These are phyloP conservation scores for Numida meleagris DNA, from an alignment of 2,113 vertebrate species.

Conservation along the genomic window DNA sequence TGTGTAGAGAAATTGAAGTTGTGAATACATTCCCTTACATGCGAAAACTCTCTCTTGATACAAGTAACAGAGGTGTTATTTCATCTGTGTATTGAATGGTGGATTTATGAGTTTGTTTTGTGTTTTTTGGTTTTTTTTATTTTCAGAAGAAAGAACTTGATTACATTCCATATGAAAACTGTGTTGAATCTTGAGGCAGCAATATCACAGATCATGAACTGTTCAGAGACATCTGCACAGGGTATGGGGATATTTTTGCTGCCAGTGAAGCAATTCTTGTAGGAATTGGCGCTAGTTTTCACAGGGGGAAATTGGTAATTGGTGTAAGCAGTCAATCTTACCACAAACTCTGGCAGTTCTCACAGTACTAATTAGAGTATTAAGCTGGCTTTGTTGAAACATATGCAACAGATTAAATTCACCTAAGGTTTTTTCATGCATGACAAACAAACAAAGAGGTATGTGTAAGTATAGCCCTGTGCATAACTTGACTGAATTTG, in stretches of 20 bases:
- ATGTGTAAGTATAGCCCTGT: not conserved
- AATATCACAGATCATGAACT: not conserved
- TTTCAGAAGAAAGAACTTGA: not conserved
- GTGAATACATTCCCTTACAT: not conserved
- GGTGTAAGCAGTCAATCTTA: not conserved
- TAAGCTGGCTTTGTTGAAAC: not conserved
- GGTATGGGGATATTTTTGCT: not conserved
- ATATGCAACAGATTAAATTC: not conserved
- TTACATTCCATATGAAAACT: not conserved
- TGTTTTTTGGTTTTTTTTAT: too few relatives aligned
- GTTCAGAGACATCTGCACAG: not conserved
- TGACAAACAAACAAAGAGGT: not conserved
- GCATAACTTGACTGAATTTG: not conserved
- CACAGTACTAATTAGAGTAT: not conserved
- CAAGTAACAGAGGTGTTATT: not conserved
- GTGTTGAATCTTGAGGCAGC: not conserved
- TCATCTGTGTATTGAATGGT: not conserved
- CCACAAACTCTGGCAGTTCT: not conserved
- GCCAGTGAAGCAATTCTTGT: not conserved
- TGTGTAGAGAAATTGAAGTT: not conserved
- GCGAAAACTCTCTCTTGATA: not conserved
- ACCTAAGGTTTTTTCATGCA: not conserved
- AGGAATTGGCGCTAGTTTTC: not conserved
- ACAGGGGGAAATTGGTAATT: not conserved
- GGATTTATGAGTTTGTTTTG: accelerated